These are phyloP conservation scores for Tetragnatha versicolor DNA, from an alignment of 1,140 invertebrate genomes.

Conservation along the genomic window DNA sequence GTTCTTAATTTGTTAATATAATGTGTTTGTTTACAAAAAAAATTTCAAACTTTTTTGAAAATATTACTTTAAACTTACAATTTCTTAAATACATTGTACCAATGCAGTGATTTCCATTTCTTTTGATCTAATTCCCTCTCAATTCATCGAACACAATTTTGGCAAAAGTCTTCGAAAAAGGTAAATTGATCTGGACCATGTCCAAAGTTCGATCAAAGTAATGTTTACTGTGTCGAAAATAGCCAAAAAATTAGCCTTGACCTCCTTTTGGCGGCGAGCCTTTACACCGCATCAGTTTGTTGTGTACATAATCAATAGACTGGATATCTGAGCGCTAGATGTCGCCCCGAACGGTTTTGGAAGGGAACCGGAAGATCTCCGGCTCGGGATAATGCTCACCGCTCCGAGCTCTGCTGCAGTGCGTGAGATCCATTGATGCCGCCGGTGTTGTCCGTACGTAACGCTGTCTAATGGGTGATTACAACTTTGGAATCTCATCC, in stretches of 20 bases:
- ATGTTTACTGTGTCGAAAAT: conserved; percentile 45
- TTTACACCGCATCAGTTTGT: conserved; percentile 8
- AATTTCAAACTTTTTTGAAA: no score
- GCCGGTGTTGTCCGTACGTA: neutral
- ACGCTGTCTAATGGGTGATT: conserved; percentile 66
- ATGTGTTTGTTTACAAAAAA: no score
- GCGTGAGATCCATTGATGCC: conserved; percentile 38
- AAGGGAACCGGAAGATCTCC: conserved; percentile 40
- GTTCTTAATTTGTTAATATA: no score
- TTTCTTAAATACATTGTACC: no score
- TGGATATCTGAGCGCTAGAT: conserved; percentile 39
- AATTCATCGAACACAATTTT: neutral
- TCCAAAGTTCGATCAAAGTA: conserved; percentile 46
- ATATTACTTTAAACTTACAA: no score
- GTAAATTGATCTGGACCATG: conserved; percentile 37
- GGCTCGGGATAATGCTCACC: conserved; percentile 38
- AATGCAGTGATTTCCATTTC: no score
- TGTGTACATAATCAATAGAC: conserved; percentile 43
- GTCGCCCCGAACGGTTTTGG: conserved; percentile 34
- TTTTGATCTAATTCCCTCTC: no score
- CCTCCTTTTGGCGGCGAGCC: conserved; percentile 20
- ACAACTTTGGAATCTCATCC: conserved; percentile 63
- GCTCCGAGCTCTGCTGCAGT: no score
- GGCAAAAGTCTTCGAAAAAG: neutral
- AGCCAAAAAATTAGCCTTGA: conserved; percentile 45